Percentiles rank a stretch among this genome's conserved stretches.
phyloP scores from a whole-genome alignment of 2,113 vertebrate genomes.

The Syngnathus scovelli region DNA sequence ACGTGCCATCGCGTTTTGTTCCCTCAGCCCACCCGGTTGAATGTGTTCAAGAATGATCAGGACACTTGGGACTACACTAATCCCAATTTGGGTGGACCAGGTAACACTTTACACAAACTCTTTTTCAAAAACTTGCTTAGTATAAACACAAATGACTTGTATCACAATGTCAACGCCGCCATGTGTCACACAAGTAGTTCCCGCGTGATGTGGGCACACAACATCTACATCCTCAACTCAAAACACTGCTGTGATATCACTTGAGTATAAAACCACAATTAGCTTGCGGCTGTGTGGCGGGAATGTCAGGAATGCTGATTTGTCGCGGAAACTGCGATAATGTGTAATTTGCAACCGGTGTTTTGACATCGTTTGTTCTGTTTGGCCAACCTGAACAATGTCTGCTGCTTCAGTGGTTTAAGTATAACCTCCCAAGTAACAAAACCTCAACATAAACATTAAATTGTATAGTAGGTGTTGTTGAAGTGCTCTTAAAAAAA shows the following conservation, averaged over 20 bases:
- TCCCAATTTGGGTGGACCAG: constrained; percentile 88
- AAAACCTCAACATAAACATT: not conserved
- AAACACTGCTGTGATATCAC: not conserved
- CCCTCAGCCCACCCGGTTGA: constrained; percentile 86
- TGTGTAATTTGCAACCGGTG: not conserved
- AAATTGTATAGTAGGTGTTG: not conserved
- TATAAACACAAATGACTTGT: not conserved
- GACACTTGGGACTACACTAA: constrained; percentile 99
- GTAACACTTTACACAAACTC: constrained; percentile 72
- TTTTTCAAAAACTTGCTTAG: not conserved
- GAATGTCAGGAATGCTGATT: not conserved
- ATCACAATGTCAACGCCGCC: not conserved
- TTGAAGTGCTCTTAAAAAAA: not conserved
- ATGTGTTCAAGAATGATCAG: constrained; percentile 97
- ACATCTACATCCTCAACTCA: not conserved
- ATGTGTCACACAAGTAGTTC: not conserved
- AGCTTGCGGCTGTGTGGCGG: not conserved
- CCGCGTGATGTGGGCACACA: not conserved
- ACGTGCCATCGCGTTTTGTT: not conserved
- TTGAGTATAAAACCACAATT: not conserved
- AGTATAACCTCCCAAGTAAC: not conserved
- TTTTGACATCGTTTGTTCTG: not conserved
- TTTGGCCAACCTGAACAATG: not conserved
- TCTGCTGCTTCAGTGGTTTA: not conserved
- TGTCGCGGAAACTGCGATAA: not conserved